Percentiles rank a stretch among this genome's conserved stretches.
These are phyloP conservation scores for Patiria miniata DNA, from an alignment of 35 echinoderm and acorn worm species.

Conservation along the genomic window DNA sequence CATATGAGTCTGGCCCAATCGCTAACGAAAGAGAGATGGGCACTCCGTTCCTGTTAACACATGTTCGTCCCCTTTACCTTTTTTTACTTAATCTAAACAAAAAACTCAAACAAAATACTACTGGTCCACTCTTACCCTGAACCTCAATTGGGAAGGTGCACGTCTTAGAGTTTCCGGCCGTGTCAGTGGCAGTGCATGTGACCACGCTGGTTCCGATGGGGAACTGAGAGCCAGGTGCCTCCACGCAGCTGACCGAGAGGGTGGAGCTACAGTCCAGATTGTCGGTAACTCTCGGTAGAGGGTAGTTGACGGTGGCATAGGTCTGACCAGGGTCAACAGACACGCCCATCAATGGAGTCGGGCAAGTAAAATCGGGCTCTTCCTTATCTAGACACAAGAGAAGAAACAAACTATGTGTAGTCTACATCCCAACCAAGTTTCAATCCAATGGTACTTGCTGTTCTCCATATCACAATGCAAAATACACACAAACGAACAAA, in stretches of 20 bases:
- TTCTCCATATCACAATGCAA: no score
- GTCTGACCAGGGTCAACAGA: neutral
- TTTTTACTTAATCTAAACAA: no score
- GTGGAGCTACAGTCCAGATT: neutral
- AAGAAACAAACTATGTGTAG: no score
- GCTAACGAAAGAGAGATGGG: no score
- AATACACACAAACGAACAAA: no score
- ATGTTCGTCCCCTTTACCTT: no score
- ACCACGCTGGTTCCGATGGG: neutral
- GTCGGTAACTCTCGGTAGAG: neutral
- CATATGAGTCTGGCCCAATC: no score
- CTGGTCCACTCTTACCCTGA: no score
- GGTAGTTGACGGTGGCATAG: neutral
- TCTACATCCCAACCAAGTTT: no score
- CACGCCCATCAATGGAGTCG: neutral
- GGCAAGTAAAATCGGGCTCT: neutral
- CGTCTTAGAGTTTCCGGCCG: neutral
- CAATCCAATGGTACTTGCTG: no score
- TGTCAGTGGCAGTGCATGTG: conserved; percentile 15
- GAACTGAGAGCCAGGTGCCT: neutral
- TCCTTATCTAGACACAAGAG: neutral
- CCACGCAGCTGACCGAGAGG: neutral
- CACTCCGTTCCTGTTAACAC: no score
- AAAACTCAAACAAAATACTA: no score
- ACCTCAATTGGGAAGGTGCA: neutral